Conservation (phyloP, 1,140 invertebrate genomes). For the Tetraneura akinire region DNA sequence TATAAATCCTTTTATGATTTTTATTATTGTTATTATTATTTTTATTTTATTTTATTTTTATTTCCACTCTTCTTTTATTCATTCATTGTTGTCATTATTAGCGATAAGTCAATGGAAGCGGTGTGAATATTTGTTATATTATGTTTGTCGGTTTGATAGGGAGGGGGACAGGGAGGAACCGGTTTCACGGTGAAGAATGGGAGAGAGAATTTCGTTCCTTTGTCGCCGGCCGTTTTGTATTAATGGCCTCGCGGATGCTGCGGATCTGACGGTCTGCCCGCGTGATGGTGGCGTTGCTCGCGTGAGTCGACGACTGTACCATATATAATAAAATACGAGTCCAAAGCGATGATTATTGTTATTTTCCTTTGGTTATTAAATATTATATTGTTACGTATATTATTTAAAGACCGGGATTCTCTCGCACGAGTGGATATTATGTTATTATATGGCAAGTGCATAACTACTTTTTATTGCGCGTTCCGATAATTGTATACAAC, state of each 20-base stretch:
- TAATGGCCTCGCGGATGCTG: conserved; percentile 7
- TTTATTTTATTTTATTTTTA: background rate
- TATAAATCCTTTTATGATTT: conserved; percentile 48
- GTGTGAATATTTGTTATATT: conserved; percentile 21
- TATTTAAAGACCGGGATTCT: no score
- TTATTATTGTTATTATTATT: background rate
- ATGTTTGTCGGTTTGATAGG: no score
- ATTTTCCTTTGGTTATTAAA: no score
- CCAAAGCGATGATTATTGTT: no score
- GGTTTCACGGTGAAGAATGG: background rate
- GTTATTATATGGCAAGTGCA: no score
- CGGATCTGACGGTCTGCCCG: background rate
- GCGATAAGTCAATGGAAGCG: conserved; percentile 46
- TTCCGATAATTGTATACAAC: no score
- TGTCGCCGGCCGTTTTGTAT: conserved; percentile 36
- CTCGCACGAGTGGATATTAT: no score
- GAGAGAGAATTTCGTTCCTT: conserved; percentile 1
- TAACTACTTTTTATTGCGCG: no score
- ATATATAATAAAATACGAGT: no score
- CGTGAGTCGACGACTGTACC: background rate
- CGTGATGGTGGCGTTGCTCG: background rate
- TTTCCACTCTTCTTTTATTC: background rate
- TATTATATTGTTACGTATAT: no score
- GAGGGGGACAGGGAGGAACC: background rate
- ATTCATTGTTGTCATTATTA: conserved; percentile 40